Percentiles rank a stretch among this genome's conserved stretches.
Conservation (phyloP, 2,113 vertebrate genomes). For the Mastomys coucha region DNA sequence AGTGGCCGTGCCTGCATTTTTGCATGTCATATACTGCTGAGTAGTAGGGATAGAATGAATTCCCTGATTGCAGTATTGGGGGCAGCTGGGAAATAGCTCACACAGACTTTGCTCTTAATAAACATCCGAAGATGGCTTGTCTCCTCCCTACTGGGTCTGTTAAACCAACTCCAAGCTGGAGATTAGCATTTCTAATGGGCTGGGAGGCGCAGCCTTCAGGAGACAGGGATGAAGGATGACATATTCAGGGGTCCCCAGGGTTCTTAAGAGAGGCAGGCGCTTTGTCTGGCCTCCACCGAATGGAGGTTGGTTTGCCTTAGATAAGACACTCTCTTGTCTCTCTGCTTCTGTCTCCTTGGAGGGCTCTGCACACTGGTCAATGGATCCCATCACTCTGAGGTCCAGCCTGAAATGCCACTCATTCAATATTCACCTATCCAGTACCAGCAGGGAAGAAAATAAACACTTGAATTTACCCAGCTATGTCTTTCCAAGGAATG, state of each 20-base stretch:
- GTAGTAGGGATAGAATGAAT: conserved; percentile 34
- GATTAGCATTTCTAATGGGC: conserved; percentile 83
- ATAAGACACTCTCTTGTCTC: not conserved
- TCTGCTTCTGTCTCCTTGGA: not conserved
- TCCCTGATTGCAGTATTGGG: conserved; percentile 55
- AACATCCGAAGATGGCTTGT: conserved; percentile 70
- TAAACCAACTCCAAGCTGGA: conserved; percentile 77
- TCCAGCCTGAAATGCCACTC: not conserved
- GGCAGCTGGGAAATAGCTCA: conserved; percentile 67
- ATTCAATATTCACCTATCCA: not conserved
- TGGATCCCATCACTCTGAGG: not conserved
- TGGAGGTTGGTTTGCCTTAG: conserved; percentile 47
- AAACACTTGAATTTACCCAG: not conserved
- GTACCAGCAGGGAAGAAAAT: not conserved
- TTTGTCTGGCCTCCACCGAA: conserved; percentile 65
- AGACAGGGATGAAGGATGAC: conserved; percentile 61
- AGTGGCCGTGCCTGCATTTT: not conserved
- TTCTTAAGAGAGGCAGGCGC: not conserved
- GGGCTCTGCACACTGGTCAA: not conserved
- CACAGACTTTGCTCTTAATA: conserved; percentile 71
- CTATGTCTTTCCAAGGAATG: not conserved
- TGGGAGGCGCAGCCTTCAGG: conserved; percentile 61
- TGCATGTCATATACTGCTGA: not conserved
- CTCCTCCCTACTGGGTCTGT: conserved; percentile 70
- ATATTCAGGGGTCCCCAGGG: conserved; percentile 66